A percentile compares a stretch with the other conserved stretches of the same genome.
These are phyloP conservation scores for Girardinichthys multiradiatus DNA, from an alignment of 2,113 vertebrate genomes.

Conservation along the genomic window DNA sequence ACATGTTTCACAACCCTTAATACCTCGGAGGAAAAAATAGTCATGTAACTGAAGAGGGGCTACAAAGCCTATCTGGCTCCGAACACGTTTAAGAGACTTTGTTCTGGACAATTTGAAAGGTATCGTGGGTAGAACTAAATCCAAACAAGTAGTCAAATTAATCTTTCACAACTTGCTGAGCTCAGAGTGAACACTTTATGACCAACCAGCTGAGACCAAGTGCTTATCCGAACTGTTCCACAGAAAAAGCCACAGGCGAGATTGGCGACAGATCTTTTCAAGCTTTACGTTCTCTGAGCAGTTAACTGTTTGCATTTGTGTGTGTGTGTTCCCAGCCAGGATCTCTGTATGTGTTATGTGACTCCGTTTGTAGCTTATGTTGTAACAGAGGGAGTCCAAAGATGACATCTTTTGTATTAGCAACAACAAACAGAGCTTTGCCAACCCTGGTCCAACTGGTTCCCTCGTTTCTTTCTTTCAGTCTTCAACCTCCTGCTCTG, in stretches of 20 bases:
- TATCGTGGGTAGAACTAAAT: constrained; percentile 28
- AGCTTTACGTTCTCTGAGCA: constrained; percentile 8
- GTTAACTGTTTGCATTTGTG: constrained; percentile 10
- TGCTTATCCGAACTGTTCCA: constrained; percentile 39
- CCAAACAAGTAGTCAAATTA: constrained; percentile 51
- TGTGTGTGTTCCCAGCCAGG: constrained; percentile 30
- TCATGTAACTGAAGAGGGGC: constrained; percentile 7
- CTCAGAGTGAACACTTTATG: constrained; percentile 34
- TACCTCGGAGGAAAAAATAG: constrained; percentile 2
- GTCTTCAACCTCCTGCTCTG: constrained; percentile 25
- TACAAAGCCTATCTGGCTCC: constrained; percentile 1
- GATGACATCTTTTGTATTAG: constrained; percentile 57
- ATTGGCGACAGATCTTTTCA: neutral
- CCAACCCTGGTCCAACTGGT: constrained; percentile 34
- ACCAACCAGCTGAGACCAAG: constrained; percentile 42
- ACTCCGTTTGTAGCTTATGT: constrained; percentile 51
- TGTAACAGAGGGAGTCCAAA: constrained; percentile 58
- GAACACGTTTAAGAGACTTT: constrained; percentile 34
- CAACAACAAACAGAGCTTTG: constrained; percentile 58
- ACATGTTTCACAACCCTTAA: neutral
- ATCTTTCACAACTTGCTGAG: constrained; percentile 32
- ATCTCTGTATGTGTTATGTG: constrained; percentile 38
- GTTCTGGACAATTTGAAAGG: constrained; percentile 37
- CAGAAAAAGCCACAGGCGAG: constrained; percentile 9
- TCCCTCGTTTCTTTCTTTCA: constrained; percentile 12